These are phyloP conservation scores for Lasioglossum vierecki DNA, from an alignment of 2,888 invertebrate species.

Conservation along the genomic window DNA sequence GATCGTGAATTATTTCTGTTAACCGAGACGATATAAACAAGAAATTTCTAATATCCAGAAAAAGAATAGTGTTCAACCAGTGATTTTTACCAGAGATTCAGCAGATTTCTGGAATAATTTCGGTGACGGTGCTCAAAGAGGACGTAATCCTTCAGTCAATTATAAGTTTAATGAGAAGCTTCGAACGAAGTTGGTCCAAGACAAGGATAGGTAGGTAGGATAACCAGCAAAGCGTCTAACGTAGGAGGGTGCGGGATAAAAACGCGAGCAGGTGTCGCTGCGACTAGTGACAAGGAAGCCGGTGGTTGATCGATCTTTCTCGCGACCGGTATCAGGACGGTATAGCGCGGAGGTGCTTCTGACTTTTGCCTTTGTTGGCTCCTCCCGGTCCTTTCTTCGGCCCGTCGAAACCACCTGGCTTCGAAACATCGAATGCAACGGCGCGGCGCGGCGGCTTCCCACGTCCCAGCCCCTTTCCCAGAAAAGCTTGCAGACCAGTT, in stretches of 20 bases:
- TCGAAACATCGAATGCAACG: constrained; percentile 59
- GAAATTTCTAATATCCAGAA: no score
- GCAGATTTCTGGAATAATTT: not conserved
- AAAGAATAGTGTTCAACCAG: no score
- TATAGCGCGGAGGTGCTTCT: constrained; percentile 39
- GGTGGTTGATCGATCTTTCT: constrained; percentile 55
- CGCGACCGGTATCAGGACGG: constrained; percentile 56
- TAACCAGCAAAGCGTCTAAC: not conserved
- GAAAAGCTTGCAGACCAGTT: constrained; percentile 43
- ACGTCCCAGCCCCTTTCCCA: constrained; percentile 28
- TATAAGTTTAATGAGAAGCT: not conserved
- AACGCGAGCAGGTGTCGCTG: constrained; percentile 39
- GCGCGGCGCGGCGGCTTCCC: constrained; percentile 21
- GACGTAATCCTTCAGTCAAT: not conserved
- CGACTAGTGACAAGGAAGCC: constrained; percentile 32
- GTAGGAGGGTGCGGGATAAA: not conserved
- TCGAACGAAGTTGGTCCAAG: not conserved
- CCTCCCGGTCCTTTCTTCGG: constrained; percentile 56
- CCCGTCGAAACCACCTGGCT: constrained; percentile 65
- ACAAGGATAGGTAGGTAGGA: not conserved
- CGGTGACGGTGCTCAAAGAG: not conserved
- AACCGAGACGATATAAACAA: not conserved
- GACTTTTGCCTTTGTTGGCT: constrained; percentile 52
- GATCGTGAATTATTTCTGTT: not conserved
- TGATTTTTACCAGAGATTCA: not conserved